Base-by-base conservation (phyloP, 1,140 invertebrate genomes). In the Delia radicum region DNA sequence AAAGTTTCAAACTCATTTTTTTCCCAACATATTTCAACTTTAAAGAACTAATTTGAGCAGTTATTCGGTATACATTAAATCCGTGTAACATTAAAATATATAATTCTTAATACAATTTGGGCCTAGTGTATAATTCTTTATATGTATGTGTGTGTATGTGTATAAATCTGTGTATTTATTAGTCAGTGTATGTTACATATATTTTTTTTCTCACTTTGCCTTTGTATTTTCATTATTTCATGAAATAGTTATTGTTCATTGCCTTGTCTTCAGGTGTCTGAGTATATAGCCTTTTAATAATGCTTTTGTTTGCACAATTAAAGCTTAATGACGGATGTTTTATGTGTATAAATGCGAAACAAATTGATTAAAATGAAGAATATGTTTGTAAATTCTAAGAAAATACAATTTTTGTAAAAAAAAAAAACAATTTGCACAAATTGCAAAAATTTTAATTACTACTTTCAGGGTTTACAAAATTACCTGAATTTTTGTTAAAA, bases 211-310 rank as follows among this genome's bases (percentile, higher is more conserved):
- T n/a, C n/a, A n/a, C n/a, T n/a, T n/a, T 42, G 1, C 1, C 37
- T 42, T 48, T 48, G 13, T 48, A 55, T 55, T 55, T 55, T 55
- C 48, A 55, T 21, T 55, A 21, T 55, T 21, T 55, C 48, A 55
- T 55, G 48, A 55, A 55, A 55, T 55, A 55, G 48, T 55, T 55
- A 55, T 55, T 55, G 48, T 55, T 55, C 18, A 24, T 55, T 55
- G 48, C 48, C 48, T 55, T 55, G 48, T 55, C 48, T 55, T 55
- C 48, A 55, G 48, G 48, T 55, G 48, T 55, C 48, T 55, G 48
- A 55, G 48, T 55, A 55, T 55, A 55, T 55, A 18, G 48, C 0
- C 48, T 55, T 55, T 55, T 55, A 55, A 55, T 55, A 55, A 55
- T 21, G 48, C 48, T 55, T 55, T 55, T 55, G 48, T 55, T 55